A percentile compares a stretch with the other conserved stretches of the same genome.
phyloP scores from a whole-genome alignment of 2,113 vertebrate species.

The Heterotilapia buettikoferi region DNA sequence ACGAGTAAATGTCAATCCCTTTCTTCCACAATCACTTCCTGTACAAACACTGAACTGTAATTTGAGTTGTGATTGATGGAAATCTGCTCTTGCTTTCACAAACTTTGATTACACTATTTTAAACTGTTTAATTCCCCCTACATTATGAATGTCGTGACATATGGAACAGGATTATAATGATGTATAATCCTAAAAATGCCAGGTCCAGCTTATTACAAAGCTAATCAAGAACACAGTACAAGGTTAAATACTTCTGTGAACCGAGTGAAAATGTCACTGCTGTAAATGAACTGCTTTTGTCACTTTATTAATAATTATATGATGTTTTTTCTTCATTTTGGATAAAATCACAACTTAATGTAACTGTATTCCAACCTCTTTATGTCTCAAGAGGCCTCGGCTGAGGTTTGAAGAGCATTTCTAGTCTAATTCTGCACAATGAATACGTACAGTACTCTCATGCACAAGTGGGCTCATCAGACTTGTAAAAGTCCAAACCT shows the following conservation, averaged over 20 bases:
- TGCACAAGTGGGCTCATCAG: neutral
- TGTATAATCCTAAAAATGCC: neutral
- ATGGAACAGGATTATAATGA: neutral
- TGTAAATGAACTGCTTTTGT: neutral
- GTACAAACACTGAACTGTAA: neutral
- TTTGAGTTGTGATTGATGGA: neutral
- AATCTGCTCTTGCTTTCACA: neutral
- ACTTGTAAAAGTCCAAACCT: neutral
- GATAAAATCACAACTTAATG: neutral
- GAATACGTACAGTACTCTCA: neutral
- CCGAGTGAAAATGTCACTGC: neutral
- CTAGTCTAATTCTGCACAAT: neutral
- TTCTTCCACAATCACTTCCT: neutral
- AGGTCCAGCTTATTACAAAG: neutral
- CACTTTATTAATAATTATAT: neutral
- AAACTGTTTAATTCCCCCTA: neutral
- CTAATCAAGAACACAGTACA: neutral
- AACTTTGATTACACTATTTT: neutral
- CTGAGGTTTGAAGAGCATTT: neutral
- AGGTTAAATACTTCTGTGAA: neutral
- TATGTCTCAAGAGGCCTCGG: neutral
- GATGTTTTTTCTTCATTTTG: neutral
- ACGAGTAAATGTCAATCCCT: neutral
- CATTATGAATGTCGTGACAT: neutral
- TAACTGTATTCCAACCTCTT: neutral